Percentiles rank a stretch among this genome's conserved stretches.
phyloP scores from a whole-genome alignment of 2,797 vertebrate genomes.

The Helicolenus hilgendorfi region DNA sequence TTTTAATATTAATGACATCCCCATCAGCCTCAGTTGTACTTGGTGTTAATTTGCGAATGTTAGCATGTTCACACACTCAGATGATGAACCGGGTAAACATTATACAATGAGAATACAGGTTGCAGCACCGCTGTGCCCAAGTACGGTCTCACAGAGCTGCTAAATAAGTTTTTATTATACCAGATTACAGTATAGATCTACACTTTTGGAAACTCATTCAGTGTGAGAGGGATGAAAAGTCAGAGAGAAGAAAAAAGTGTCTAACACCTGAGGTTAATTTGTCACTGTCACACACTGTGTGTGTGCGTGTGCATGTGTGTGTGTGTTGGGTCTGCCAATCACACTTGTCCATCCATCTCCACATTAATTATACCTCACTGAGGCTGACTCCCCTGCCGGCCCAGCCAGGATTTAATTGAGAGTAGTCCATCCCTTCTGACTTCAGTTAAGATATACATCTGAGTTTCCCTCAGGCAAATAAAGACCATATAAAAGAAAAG shows the following conservation, averaged over 20 bases:
- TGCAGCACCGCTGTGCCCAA: too few species aligned
- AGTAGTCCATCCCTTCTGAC: slow-evolving; percentile 35
- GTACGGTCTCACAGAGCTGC: too few species aligned
- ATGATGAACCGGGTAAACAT: background rate
- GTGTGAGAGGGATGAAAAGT: background rate
- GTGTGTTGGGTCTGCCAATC: slow-evolving; percentile 22
- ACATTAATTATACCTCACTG: slow-evolving; percentile 50
- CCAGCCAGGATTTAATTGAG: slow-evolving; percentile 61
- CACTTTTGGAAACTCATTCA: background rate
- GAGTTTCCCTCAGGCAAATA: slow-evolving; percentile 19
- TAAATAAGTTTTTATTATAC: too few species aligned
- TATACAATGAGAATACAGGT: too few species aligned
- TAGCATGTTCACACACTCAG: background rate
- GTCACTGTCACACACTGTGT: background rate
- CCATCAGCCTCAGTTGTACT: too few species aligned
- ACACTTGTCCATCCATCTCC: slow-evolving; percentile 21
- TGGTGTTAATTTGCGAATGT: background rate
- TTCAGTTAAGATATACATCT: slow-evolving; percentile 43
- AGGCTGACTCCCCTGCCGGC: slow-evolving; percentile 33
- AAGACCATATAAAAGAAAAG: slow-evolving; percentile 32
- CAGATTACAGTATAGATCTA: too few species aligned
- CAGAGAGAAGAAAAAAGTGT: background rate
- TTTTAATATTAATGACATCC: too few species aligned
- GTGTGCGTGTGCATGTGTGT: background rate
- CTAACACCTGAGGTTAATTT: slow-evolving; percentile 7